phyloP scores from a whole-genome alignment of 2,113 vertebrate species.

The Jaculus jaculus region DNA sequence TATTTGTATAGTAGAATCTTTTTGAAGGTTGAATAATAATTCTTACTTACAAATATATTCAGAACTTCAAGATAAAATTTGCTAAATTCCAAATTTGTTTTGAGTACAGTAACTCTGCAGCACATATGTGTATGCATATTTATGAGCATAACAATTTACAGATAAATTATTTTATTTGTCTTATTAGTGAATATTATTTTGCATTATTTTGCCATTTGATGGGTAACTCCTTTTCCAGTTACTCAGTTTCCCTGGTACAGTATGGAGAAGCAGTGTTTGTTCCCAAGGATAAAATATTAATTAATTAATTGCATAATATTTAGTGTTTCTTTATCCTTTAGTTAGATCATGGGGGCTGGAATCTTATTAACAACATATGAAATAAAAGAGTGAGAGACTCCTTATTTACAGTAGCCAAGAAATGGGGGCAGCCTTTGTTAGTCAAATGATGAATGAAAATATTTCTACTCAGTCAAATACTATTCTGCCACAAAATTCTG shows the following conservation, averaged over 20 bases:
- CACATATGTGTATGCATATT: constrained; percentile 63
- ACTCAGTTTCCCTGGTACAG: background rate
- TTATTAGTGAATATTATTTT: constrained; percentile 70
- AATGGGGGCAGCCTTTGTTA: background rate
- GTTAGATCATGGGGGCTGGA: background rate
- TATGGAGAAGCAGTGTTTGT: background rate
- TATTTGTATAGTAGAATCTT: constrained; percentile 15
- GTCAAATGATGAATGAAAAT: background rate
- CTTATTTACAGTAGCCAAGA: background rate
- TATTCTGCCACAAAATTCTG: background rate
- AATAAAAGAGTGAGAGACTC: background rate
- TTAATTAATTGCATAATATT: constrained; percentile 31
- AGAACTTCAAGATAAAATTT: constrained; percentile 52
- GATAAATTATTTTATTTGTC: constrained; percentile 68
- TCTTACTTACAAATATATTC: constrained; percentile 52
- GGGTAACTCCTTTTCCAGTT: constrained; percentile 48
- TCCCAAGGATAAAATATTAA: constrained; percentile 16
- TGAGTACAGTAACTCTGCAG: constrained; percentile 37
- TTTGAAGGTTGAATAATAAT: constrained; percentile 44
- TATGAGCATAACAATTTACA: constrained; percentile 70
- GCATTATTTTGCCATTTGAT: constrained; percentile 43
- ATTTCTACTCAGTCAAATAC: background rate
- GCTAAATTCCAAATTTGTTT: constrained; percentile 51
- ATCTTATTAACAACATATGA: constrained; percentile 7
- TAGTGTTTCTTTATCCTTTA: constrained; percentile 27